A percentile compares a stretch with the other conserved stretches of the same genome.
These are phyloP conservation scores for Lysandra coridon DNA, from an alignment of 2,888 invertebrate species.

Conservation along the genomic window DNA sequence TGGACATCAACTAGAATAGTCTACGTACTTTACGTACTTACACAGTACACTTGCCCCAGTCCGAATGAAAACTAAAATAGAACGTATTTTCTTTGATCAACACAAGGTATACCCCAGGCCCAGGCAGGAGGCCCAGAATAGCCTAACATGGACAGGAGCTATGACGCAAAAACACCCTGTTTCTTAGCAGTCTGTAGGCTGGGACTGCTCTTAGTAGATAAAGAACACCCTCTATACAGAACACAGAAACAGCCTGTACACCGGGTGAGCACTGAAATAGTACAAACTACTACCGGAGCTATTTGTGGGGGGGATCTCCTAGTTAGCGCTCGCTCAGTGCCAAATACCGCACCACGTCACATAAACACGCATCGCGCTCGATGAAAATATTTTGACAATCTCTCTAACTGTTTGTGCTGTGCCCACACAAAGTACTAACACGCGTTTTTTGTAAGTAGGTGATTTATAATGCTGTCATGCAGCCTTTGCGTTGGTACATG, in stretches of 20 bases:
- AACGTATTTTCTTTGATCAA: no score
- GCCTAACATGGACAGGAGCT: no score
- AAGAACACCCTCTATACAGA: background rate
- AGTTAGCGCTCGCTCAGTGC: background rate
- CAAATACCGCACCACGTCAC: background rate
- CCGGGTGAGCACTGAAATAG: background rate
- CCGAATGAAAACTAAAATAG: no score
- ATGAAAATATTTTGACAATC: constrained; percentile 12
- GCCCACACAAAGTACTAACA: background rate
- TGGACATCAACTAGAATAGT: no score
- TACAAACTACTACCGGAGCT: constrained; percentile 7
- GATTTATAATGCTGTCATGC: background rate
- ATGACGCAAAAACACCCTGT: no score
- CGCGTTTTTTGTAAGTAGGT: background rate
- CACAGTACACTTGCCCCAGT: no score
- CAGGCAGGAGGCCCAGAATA: no score
- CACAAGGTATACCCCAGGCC: no score
- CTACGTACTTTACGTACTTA: no score
- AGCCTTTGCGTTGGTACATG: no score
- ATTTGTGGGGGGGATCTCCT: constrained; percentile 7
- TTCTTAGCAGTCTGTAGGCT: no score
- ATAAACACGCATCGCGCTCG: background rate
- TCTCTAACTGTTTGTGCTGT: background rate
- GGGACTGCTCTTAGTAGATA: background rate
- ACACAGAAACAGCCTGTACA: background rate